Percentiles rank a stretch among this genome's conserved stretches.
phyloP scores from a whole-genome alignment of 1,140 invertebrate genomes.

The Pseudachorutes palmiensis region DNA sequence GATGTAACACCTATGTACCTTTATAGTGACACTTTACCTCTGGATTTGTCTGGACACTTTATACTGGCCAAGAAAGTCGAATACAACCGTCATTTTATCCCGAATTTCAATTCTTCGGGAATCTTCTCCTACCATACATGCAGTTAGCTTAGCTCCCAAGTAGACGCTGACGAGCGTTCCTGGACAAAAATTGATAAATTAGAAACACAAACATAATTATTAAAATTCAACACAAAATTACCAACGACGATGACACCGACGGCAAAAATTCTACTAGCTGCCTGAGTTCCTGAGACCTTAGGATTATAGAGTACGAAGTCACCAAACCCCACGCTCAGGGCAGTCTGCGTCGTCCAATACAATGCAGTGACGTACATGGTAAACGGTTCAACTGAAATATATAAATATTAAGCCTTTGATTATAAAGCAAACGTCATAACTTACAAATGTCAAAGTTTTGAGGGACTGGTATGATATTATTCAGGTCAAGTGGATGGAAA shows the following conservation, averaged over 20 bases:
- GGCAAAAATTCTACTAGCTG: constrained; percentile 11
- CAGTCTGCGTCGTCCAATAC: constrained; percentile 26
- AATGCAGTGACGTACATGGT: constrained; percentile 18
- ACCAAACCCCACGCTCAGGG: constrained; percentile 29
- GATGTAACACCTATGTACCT: too few relatives aligned
- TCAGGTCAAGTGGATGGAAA: background rate
- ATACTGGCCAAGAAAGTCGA: constrained; percentile 24
- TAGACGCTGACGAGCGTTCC: constrained; percentile 17
- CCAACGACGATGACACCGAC: constrained; percentile 25
- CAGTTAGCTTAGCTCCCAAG: constrained; percentile 27
- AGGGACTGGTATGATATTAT: background rate
- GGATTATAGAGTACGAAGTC: constrained; percentile 18
- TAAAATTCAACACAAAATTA: background rate
- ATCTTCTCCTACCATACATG: constrained; percentile 34
- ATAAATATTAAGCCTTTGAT: background rate
- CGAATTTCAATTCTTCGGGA: constrained; percentile 25
- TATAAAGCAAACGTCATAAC: constrained; percentile 2
- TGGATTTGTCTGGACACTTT: constrained; percentile 11
- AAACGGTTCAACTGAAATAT: constrained; percentile 2
- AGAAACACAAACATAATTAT: constrained; percentile 4
- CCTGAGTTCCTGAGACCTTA: background rate
- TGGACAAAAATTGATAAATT: constrained; percentile 16
- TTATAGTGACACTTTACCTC: constrained; percentile 9
- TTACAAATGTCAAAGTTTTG: constrained; percentile 1
- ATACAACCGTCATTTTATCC: constrained; percentile 26